These are phyloP conservation scores for Drosophila serrata DNA, from an alignment of 1,140 invertebrate species.

Conservation along the genomic window DNA sequence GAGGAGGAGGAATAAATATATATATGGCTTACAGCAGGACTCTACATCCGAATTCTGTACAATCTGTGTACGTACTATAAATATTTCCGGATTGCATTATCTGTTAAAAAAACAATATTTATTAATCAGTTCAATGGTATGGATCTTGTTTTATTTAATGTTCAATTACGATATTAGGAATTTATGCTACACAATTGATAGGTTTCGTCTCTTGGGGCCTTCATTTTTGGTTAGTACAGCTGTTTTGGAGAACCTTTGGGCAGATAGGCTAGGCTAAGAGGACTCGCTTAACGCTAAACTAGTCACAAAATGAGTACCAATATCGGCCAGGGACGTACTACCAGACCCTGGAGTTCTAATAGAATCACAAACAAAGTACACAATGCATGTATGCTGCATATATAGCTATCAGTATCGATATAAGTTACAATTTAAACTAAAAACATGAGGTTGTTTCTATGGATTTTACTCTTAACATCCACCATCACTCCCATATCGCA, in stretches of 20 bases:
- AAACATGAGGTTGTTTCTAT: constrained; percentile 66
- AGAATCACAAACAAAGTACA: constrained; percentile 76
- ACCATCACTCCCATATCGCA: neutral
- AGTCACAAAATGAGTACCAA: constrained; percentile 57
- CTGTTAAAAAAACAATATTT: neutral
- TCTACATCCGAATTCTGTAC: neutral
- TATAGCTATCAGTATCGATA: constrained; percentile 53
- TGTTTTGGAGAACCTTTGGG: constrained; percentile 47
- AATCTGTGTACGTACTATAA: neutral
- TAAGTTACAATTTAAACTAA: constrained; percentile 79
- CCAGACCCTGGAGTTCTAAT: constrained; percentile 50
- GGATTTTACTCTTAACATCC: constrained; percentile 24
- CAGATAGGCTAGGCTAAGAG: constrained; percentile 28
- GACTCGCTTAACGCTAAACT: constrained; percentile 63
- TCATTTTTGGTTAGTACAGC: constrained; percentile 51
- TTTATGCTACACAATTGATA: constrained; percentile 65
- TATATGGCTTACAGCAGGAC: neutral
- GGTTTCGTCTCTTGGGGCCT: constrained; percentile 20
- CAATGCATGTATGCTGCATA: constrained; percentile 36
- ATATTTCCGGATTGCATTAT: neutral
- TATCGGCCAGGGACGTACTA: constrained; percentile 33
- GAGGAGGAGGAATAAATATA: neutral
- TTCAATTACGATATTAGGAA: constrained; percentile 53
- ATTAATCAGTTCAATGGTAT: constrained; percentile 39
- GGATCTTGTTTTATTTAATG: constrained; percentile 42